Percentiles rank a stretch among this genome's conserved stretches.
phyloP scores from a whole-genome alignment of 2,888 invertebrate species.

The Pasiphila rectangulata region DNA sequence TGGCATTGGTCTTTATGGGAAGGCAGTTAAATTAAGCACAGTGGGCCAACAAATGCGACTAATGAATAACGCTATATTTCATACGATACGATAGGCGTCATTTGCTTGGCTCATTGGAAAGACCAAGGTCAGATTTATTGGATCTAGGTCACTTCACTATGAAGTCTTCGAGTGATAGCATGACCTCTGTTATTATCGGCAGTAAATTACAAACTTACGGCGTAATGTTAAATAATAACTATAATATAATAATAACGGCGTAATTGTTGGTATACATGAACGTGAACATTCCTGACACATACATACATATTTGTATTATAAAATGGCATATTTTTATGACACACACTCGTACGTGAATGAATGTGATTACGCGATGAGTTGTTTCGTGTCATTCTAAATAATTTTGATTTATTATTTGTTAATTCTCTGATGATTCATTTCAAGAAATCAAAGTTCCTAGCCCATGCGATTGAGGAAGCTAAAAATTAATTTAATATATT shows the following conservation, averaged over 20 bases:
- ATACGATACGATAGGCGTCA: constrained; percentile 53
- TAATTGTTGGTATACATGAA: constrained; percentile 30
- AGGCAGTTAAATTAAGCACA: constrained; percentile 59
- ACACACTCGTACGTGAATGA: constrained; percentile 19
- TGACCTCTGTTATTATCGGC: constrained; percentile 70
- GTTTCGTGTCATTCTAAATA: too few species aligned
- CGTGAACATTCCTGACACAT: constrained; percentile 18
- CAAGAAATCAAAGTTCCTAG: too few species aligned
- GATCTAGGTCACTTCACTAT: constrained; percentile 66
- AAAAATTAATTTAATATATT: too few species aligned
- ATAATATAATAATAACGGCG: too few species aligned
- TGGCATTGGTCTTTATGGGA: constrained; percentile 52
- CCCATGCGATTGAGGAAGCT: too few species aligned
- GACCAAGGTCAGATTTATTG: constrained; percentile 68
- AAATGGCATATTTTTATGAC: constrained; percentile 20
- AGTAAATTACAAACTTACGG: constrained; percentile 46
- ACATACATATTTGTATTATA: constrained; percentile 12
- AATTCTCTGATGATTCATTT: background rate
- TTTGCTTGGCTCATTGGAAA: constrained; percentile 54
- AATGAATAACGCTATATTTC: constrained; percentile 47
- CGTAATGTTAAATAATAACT: constrained; percentile 15
- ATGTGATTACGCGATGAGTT: constrained; percentile 16
- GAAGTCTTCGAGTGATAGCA: constrained; percentile 72
- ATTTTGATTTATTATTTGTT: too few species aligned
- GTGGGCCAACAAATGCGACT: constrained; percentile 57